Conservation (phyloP, 2,113 vertebrate species). For the Datnioides undecimradiatus region DNA sequence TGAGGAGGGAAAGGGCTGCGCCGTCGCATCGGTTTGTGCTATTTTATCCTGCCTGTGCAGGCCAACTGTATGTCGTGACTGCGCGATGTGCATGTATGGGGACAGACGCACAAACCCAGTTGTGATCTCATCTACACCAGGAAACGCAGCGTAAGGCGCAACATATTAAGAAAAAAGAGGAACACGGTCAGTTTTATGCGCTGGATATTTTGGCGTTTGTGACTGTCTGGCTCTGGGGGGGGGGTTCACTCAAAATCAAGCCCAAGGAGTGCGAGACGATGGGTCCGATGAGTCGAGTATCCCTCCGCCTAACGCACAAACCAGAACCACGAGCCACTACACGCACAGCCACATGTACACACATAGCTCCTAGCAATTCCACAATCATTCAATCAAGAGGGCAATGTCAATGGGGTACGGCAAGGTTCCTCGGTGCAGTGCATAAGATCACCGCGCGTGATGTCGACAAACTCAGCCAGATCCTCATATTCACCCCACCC, state of each 20-base stretch:
- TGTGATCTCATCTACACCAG: background rate
- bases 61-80: conserved; percentile 81
- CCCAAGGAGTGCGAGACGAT: background rate
- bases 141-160: background rate
- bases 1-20: conserved; percentile 80
- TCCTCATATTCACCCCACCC: background rate
- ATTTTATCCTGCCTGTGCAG: conserved; percentile 86
- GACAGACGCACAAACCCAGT: conserved; percentile 18
- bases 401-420: conserved; percentile 58
- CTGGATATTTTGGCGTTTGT: background rate
- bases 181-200: background rate
- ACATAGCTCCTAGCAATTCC: conserved; percentile 32
- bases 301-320: background rate
- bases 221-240: background rate
- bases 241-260: background rate
- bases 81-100: conserved; percentile 56
- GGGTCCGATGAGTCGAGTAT: background rate
- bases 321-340: background rate
- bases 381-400: conserved; percentile 58
- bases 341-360: conserved; percentile 3
- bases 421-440: conserved; percentile 34
- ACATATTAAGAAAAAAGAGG: background rate
- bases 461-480: conserved; percentile 75
- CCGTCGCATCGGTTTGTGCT: conserved; percentile 82
- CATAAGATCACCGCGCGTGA: conserved; percentile 63